Conservation (phyloP, 2,797 vertebrate genomes). For the Vultur gryphus region DNA sequence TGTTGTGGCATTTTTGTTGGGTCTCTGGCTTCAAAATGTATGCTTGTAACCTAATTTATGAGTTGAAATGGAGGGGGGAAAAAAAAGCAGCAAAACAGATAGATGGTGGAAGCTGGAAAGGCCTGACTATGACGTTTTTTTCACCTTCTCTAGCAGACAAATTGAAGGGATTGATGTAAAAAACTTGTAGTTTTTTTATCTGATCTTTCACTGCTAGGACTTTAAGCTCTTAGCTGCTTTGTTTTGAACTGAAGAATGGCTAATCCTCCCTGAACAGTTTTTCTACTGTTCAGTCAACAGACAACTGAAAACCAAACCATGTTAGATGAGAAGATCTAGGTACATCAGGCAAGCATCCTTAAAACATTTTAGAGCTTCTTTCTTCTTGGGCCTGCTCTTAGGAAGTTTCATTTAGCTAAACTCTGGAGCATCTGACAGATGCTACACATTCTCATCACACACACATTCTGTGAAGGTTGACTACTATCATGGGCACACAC, state of each 20-base stretch:
- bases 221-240: background rate
- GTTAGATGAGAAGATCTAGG: background rate
- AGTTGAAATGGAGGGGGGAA: background rate
- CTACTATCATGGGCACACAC: conserved; percentile 58
- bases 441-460: conserved; percentile 37
- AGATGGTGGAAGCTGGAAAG: background rate
- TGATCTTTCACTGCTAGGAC: background rate
- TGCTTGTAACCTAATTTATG: background rate
- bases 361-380: background rate
- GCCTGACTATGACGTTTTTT: background rate
- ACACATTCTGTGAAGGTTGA: conserved; percentile 59
- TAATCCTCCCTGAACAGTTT: background rate
- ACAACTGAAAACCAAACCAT: background rate
- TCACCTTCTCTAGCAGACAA: background rate
- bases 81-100: background rate
- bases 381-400: background rate
- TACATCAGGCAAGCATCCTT: background rate
- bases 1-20: background rate
- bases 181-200: background rate
- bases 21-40: background rate
- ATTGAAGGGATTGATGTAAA: background rate
- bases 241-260: background rate
- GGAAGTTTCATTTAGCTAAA: conserved; percentile 45
- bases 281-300: background rate
- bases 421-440: conserved; percentile 46